Evolutionary conservation across 2,888 invertebrate genomes (phyloP).

Genomic region (Rhogogaster chlorosoma): DNA sequence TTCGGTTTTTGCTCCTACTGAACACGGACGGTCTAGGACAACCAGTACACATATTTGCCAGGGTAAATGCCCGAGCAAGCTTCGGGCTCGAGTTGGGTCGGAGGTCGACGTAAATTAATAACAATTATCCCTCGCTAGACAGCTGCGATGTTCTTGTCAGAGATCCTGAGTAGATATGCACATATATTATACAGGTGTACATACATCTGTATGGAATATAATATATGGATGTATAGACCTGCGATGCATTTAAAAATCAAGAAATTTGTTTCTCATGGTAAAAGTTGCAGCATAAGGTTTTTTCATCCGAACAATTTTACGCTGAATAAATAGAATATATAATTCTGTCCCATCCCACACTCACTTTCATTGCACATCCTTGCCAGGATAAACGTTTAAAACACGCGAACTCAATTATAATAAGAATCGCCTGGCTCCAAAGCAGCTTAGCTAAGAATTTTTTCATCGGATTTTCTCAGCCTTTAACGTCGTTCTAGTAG

Average conservation of each 20-base stretch:
- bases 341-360: neutral
- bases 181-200: neutral
- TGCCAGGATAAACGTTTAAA: constrained; percentile 8
- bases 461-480: constrained; percentile 7
- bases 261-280: neutral
- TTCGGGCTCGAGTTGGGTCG: neutral
- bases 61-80: neutral
- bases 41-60: neutral
- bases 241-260: neutral
- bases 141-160: neutral
- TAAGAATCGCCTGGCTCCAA: neutral
- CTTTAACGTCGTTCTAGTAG: neutral
- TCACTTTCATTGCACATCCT: constrained; percentile 4
- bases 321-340: neutral
- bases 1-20: neutral
- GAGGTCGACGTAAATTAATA: constrained; percentile 37
- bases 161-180: neutral
- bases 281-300: neutral
- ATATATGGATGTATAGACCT: neutral
- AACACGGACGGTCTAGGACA: neutral
- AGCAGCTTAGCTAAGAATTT: neutral
- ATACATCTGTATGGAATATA: neutral
- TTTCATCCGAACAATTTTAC: neutral
- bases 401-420: constrained; percentile 23
- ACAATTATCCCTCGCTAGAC: constrained; percentile 11